Evolutionary conservation across 2,113 vertebrate genomes (phyloP), one percentile per base, ranked within the genome.

Genomic region (Talpa occidentalis): DNA sequence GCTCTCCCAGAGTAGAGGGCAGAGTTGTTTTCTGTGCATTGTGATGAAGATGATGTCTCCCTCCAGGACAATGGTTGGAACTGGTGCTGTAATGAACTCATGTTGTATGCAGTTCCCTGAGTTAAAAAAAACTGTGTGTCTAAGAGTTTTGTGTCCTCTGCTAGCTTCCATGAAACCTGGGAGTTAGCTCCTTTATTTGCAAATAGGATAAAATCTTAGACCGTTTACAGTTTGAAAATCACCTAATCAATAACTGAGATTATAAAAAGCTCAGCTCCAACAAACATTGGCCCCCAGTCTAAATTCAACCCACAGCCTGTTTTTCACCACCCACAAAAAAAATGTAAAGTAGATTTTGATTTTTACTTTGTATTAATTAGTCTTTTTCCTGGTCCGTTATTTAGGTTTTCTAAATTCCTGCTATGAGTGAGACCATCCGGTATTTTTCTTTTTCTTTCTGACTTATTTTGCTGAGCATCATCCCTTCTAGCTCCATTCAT

Each of bases 211-310:
- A 49, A 83, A 8, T 49, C 67, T 28, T 40, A 74, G 60, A 40
- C 19, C 22, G 1, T 35, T 94, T 44, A 32, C 69, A n/a, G n/a
- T 70, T 77, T 82, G 85, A 79, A 77, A 62, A 79, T 80, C 17
- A 67, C n/a, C 54, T 59, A 17, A 67, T 40, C 8, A 6, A 1
- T 44, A 73, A 64, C 69, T 35, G 28, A 74, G 21, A 60, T 82
- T 9, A 60, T 49, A 37, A 60, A 66, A 52, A 83, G 24, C 11
- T 32, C 28, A 59, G 44, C 40, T 6, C 32, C 56, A 73, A 40
- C 30, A 64, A 26, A 62, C 26, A 21, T 0, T 35, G n/a, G 35
- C 6, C 47, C 10, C 2, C 3, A 16, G 26, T 24, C 66, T 67
- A 21, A 64, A 74, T 42, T 44, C 16, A 16, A 26, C 22, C 17